Conservation (phyloP, 1,140 invertebrate genomes). For the Drosophila eugracilis region DNA sequence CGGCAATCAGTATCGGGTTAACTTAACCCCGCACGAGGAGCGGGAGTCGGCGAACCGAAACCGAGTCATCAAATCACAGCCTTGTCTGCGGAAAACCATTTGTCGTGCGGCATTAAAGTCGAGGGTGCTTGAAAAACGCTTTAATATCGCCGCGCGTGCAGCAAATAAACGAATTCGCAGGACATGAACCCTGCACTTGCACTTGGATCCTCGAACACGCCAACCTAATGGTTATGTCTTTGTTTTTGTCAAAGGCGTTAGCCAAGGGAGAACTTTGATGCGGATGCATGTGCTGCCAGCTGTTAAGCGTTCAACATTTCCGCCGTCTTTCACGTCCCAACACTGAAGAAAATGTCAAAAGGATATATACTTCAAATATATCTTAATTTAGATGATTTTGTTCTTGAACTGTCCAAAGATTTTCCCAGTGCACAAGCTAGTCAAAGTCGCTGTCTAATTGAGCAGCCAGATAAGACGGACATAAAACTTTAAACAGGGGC, state of each 20-base stretch:
- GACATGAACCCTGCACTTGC: conserved; percentile 52
- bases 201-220: conserved; percentile 36
- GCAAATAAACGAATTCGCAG: conserved; percentile 46
- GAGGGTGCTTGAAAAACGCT: conserved; percentile 16
- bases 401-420: too few species aligned
- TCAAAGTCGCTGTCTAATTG: conserved; percentile 36
- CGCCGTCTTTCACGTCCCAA: not conserved
- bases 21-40: not conserved
- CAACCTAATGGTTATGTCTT: conserved; percentile 38
- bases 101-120: conserved; percentile 44
- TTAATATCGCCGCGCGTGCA: conserved; percentile 40
- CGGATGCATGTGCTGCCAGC: conserved; percentile 29
- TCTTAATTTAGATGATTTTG: too few species aligned
- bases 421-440: not conserved
- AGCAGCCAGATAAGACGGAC: conserved; percentile 15
- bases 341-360: conserved; percentile 9
- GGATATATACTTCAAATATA: not conserved
- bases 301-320: conserved; percentile 32
- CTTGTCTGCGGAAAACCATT: conserved; percentile 19
- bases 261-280: conserved; percentile 21
- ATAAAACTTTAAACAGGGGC: conserved; percentile 40
- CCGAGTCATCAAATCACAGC: conserved; percentile 41
- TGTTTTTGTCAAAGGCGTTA: conserved; percentile 39
- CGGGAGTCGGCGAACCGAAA: conserved; percentile 24
- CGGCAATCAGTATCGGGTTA: conserved; percentile 35